These are phyloP conservation scores for Brenthis ino DNA, from an alignment of 2,888 invertebrate species.

Conservation along the genomic window DNA sequence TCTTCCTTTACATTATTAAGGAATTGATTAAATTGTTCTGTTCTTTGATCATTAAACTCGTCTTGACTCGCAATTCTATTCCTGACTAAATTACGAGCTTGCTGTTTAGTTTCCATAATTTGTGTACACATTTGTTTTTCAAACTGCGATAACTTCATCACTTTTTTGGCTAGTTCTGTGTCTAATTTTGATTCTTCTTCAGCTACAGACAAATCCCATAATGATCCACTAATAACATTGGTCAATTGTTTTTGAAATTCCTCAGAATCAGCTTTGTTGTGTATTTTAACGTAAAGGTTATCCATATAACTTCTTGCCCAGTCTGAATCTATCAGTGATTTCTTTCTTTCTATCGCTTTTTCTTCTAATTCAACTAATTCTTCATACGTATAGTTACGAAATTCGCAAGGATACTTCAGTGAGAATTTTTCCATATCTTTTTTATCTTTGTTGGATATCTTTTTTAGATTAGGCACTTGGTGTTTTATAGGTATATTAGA, in stretches of 20 bases:
- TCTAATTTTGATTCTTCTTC: conserved; percentile 80
- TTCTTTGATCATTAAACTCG: conserved; percentile 74
- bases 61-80: conserved; percentile 79
- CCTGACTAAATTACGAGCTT: conserved; percentile 78
- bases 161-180: conserved; percentile 76
- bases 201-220: conserved; percentile 79
- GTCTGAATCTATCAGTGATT: conserved; percentile 57
- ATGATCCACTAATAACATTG: conserved; percentile 68
- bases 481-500: conserved; percentile 48
- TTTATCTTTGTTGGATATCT: conserved; percentile 50
- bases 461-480: conserved; percentile 41
- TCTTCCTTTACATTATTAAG: conserved; percentile 70
- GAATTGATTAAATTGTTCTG: conserved; percentile 72
- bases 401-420: conserved; percentile 60
- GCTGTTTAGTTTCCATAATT: conserved; percentile 83
- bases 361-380: conserved; percentile 63
- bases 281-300: conserved; percentile 70
- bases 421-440: conserved; percentile 66
- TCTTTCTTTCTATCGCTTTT: conserved; percentile 54
- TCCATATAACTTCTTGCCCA: conserved; percentile 77
- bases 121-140: conserved; percentile 86
- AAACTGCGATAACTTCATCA: conserved; percentile 83
- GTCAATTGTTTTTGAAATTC: conserved; percentile 77
- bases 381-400: conserved; percentile 68
- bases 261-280: conserved; percentile 66